Percentiles rank a stretch among this genome's conserved stretches.
These are phyloP conservation scores for Copidosoma aretas DNA, from an alignment of 2,888 invertebrate species.

Conservation along the genomic window DNA sequence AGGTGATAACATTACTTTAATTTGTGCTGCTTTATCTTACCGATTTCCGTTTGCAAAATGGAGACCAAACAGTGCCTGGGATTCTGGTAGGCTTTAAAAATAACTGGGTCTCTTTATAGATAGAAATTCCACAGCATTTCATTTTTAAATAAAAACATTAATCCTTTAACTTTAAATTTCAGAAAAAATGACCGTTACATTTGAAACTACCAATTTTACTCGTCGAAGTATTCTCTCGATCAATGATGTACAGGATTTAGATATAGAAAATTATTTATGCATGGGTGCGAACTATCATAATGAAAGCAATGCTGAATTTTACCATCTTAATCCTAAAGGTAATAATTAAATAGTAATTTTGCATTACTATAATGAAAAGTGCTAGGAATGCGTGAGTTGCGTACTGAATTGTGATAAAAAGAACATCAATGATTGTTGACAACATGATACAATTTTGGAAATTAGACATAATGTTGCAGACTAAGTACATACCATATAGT, in stretches of 20 bases:
- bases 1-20: slow-evolving; percentile 67
- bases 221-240: slow-evolving; percentile 57
- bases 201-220: slow-evolving; percentile 55
- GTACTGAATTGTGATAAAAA: no score
- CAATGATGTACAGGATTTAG: slow-evolving; percentile 50
- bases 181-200: slow-evolving; percentile 39
- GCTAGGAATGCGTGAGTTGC: no score
- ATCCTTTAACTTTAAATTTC: slow-evolving; percentile 45
- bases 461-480: no score
- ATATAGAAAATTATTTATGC: slow-evolving; percentile 55
- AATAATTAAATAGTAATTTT: no score
- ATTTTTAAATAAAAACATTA: no score
- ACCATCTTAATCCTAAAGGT: slow-evolving; percentile 59
- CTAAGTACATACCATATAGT: no score
- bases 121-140: no score
- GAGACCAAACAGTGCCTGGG: slow-evolving; percentile 55
- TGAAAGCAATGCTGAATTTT: slow-evolving; percentile 35
- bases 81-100: slow-evolving; percentile 44
- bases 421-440: no score
- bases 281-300: slow-evolving; percentile 30
- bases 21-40: slow-evolving; percentile 68
- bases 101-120: no score
- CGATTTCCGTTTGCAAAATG: slow-evolving; percentile 64
- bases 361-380: no score
- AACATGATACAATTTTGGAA: no score